Conservation (phyloP, 1,140 invertebrate species). For the Drosophila suzukii region DNA sequence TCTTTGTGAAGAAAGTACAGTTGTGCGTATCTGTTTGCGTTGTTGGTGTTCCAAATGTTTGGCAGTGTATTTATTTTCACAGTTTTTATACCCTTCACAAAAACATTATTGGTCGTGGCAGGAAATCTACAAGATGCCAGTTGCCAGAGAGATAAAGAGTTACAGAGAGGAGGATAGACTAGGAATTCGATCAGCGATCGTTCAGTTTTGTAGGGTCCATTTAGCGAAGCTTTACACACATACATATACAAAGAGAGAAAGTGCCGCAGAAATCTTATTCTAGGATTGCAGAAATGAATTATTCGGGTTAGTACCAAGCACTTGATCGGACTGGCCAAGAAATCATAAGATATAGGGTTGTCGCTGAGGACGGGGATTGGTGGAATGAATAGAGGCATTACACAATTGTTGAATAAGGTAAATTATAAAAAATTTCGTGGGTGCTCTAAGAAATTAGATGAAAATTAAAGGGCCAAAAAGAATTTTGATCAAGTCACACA, state of each 20-base stretch:
- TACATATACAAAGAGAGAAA: slow-evolving; percentile 14
- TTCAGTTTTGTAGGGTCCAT: slow-evolving; percentile 33
- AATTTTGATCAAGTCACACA: slow-evolving; percentile 43
- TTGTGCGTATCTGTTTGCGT: slow-evolving; percentile 53
- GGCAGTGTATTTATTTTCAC: slow-evolving; percentile 44
- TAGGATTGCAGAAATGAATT: slow-evolving; percentile 37
- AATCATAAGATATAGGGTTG: slow-evolving; percentile 21
- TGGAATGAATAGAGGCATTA: slow-evolving; percentile 37
- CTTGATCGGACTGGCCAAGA: slow-evolving; percentile 31
- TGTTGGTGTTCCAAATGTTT: slow-evolving; percentile 33
- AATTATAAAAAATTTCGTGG: slow-evolving; percentile 13
- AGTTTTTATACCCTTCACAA: slow-evolving; percentile 80
- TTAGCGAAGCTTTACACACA: slow-evolving; percentile 44
- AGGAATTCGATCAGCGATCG: slow-evolving; percentile 22
- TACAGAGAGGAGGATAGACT: slow-evolving; percentile 23
- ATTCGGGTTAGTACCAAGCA: slow-evolving; percentile 54
- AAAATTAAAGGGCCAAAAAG: slow-evolving; percentile 19
- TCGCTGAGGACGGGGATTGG: slow-evolving; percentile 13
- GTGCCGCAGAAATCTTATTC: slow-evolving; percentile 37
- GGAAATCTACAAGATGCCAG: slow-evolving; percentile 15
- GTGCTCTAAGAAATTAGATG: slow-evolving; percentile 47
- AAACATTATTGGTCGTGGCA: slow-evolving; percentile 17
- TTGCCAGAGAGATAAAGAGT: slow-evolving; percentile 23
- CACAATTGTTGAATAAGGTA: slow-evolving; percentile 1
- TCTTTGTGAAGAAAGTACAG: slow-evolving; percentile 38